Conservation (phyloP, 2,888 invertebrate genomes). For the Anaspis maculata region DNA sequence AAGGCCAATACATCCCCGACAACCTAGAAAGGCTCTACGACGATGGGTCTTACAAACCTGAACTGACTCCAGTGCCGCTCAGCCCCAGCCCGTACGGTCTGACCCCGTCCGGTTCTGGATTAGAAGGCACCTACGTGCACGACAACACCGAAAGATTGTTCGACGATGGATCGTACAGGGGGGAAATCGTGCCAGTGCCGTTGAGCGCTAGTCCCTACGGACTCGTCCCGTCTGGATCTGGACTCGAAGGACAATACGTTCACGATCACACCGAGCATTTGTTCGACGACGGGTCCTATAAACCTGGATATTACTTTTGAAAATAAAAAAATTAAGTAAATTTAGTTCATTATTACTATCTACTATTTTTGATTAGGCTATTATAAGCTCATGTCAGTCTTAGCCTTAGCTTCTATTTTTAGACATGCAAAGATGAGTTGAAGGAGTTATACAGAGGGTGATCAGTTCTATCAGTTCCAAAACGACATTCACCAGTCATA, state of each 20-base stretch:
- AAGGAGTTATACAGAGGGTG: too few species aligned
- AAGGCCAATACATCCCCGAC: constrained; percentile 19
- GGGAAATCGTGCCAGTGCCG: constrained; percentile 20
- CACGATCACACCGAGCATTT: constrained; percentile 16
- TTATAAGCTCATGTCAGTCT: too few species aligned
- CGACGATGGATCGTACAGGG: constrained; percentile 20
- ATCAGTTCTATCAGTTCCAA: too few species aligned
- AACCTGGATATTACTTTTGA: constrained; percentile 13
- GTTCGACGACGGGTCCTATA: constrained; percentile 24
- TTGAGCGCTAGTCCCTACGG: constrained; percentile 24
- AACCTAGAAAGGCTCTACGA: constrained; percentile 29
- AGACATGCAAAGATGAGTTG: too few species aligned
- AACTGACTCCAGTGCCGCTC: constrained; percentile 21
- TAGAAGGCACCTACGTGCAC: constrained; percentile 27
- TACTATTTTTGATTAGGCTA: too few species aligned
- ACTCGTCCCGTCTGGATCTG: constrained; percentile 24
- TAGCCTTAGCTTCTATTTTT: too few species aligned
- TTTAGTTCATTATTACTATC: constrained; percentile 9
- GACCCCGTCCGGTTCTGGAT: constrained; percentile 24
- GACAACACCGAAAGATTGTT: constrained; percentile 27
- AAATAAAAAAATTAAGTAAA: neutral
- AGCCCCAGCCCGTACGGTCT: constrained; percentile 24
- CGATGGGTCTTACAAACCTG: constrained; percentile 30
- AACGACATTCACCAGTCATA: too few species aligned
- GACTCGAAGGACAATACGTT: constrained; percentile 26